Conservation (phyloP, 2,113 vertebrate genomes). For the Philantomba maxwellii region DNA sequence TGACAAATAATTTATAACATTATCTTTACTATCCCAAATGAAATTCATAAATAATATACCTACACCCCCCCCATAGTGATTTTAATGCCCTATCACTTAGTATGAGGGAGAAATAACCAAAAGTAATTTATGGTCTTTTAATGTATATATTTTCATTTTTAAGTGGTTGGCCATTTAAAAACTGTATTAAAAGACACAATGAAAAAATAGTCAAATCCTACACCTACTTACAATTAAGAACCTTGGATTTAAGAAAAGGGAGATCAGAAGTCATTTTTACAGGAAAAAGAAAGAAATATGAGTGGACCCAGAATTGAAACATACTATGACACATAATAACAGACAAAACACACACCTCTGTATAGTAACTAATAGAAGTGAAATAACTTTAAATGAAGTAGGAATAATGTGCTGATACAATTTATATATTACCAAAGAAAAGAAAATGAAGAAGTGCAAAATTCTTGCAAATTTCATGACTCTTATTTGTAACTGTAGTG, state of each 20-base stretch:
- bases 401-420: not conserved
- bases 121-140: constrained; percentile 8
- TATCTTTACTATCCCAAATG: not conserved
- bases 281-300: not conserved
- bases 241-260: not conserved
- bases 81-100: not conserved
- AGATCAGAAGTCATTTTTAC: not conserved
- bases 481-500: not conserved
- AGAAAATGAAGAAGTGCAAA: not conserved
- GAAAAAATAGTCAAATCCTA: not conserved
- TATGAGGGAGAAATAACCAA: not conserved
- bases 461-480: not conserved
- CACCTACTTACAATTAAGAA: not conserved
- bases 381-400: not conserved
- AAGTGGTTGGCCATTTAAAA: not conserved
- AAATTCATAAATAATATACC: not conserved
- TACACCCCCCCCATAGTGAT: not conserved
- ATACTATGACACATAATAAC: not conserved
- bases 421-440: not conserved
- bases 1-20: not conserved
- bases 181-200: not conserved
- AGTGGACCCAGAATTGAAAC: not conserved
- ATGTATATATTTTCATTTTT: not conserved
- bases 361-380: not conserved
- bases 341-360: not conserved